These are phyloP conservation scores for Callopanchax toddi DNA, from an alignment of 2,113 vertebrate genomes.

Conservation along the genomic window DNA sequence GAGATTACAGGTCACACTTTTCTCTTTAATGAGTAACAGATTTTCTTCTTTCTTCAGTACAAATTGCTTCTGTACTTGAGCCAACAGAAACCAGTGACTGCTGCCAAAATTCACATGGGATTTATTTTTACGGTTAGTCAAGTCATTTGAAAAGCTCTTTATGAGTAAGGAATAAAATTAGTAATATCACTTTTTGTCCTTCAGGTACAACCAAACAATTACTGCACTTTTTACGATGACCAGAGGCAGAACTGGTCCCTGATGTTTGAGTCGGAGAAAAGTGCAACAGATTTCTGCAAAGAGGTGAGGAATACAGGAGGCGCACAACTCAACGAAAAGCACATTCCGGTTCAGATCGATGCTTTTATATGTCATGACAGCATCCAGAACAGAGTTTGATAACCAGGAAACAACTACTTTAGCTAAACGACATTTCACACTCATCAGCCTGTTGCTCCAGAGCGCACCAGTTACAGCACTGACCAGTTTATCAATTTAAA, in stretches of 20 bases:
- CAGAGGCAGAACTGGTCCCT: slow-evolving; percentile 97
- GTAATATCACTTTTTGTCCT: neutral
- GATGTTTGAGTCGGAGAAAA: slow-evolving; percentile 93
- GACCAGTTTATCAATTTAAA: no score
- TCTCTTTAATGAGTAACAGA: slow-evolving; percentile 14
- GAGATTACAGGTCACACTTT: slow-evolving; percentile 35
- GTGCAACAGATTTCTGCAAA: slow-evolving; percentile 87
- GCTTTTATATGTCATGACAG: no score
- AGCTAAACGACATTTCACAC: no score
- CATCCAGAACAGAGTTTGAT: no score
- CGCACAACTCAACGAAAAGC: no score
- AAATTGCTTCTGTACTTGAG: slow-evolving; percentile 93
- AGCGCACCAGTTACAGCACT: no score
- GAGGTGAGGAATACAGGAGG: slow-evolving; percentile 81
- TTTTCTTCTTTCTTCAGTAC: slow-evolving; percentile 81
- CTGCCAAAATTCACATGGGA: slow-evolving; percentile 85
- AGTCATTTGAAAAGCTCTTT: no score
- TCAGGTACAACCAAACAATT: slow-evolving; percentile 92
- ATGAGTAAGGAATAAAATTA: neutral
- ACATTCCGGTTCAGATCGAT: no score
- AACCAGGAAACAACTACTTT: no score
- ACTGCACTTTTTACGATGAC: slow-evolving; percentile 95
- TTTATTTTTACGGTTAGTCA: slow-evolving; percentile 90
- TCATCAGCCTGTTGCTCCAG: no score
- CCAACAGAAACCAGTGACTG: slow-evolving; percentile 90